Conservation (phyloP, 2,888 invertebrate genomes). For the Merodon equestris region DNA sequence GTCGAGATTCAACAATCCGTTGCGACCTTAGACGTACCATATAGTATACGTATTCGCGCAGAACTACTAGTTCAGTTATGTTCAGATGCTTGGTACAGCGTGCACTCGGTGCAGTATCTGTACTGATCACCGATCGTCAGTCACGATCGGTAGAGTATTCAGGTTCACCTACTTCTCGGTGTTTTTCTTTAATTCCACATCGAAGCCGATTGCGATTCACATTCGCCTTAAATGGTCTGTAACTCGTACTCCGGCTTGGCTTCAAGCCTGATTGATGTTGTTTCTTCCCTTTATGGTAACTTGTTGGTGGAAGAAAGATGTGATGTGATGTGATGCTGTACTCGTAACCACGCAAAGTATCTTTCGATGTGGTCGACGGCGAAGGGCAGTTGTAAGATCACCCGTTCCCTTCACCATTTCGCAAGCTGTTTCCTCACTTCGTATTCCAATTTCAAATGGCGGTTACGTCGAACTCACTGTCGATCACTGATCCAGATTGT, state of each 20-base stretch:
- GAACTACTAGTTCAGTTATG: constrained; percentile 1
- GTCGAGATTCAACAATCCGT: constrained; percentile 52
- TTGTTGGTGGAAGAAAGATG: constrained; percentile 47
- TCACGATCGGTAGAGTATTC: constrained; percentile 64
- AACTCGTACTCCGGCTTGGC: neutral
- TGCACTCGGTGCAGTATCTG: constrained; percentile 31
- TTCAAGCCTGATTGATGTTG: constrained; percentile 22
- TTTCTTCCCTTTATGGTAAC: constrained; percentile 55
- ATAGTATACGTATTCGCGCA: constrained; percentile 21
- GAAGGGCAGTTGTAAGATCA: constrained; percentile 30
- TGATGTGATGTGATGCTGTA: neutral
- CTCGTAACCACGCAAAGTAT: constrained; percentile 33
- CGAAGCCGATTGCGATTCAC: constrained; percentile 39
- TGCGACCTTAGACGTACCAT: constrained; percentile 48
- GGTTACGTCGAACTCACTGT: constrained; percentile 15
- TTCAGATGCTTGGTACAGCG: neutral
- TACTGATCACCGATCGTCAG: constrained; percentile 47
- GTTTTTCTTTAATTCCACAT: constrained; percentile 39
- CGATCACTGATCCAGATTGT: constrained; percentile 16
- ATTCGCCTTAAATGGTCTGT: constrained; percentile 17
- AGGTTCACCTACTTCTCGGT: constrained; percentile 67
- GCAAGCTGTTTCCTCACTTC: constrained; percentile 2
- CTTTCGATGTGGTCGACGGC: constrained; percentile 37
- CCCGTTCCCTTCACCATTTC: constrained; percentile 23
- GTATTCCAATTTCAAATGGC: constrained; percentile 24